Percentiles rank a stretch among this genome's conserved stretches.
These are phyloP conservation scores for Suricata suricatta DNA, from an alignment of 2,113 vertebrate genomes.

Conservation along the genomic window DNA sequence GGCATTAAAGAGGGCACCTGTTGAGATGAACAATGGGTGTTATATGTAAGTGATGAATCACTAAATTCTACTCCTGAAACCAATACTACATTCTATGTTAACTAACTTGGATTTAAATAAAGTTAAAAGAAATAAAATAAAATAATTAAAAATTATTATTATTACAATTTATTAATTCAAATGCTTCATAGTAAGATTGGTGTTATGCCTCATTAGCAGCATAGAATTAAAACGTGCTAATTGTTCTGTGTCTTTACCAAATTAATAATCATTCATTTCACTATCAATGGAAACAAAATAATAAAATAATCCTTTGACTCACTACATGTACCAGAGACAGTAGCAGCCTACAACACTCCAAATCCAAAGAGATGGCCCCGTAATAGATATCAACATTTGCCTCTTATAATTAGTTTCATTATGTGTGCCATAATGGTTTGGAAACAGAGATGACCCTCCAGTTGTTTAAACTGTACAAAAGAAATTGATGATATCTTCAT, in stretches of 20 bases:
- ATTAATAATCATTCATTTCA: not conserved
- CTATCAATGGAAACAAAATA: not conserved
- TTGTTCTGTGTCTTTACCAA: not conserved
- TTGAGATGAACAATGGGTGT: no score
- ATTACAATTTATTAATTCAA: not conserved
- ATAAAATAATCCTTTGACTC: not conserved
- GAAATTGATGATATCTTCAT: not conserved
- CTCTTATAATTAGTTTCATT: not conserved
- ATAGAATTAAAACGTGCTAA: not conserved
- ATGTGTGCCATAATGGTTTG: not conserved
- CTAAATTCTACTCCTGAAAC: no score
- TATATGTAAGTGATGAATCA: no score
- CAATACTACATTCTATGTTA: no score
- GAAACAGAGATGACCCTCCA: not conserved
- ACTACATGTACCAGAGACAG: not conserved
- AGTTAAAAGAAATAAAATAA: no score
- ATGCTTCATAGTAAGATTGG: not conserved
- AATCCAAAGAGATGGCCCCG: not conserved
- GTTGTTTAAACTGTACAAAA: not conserved
- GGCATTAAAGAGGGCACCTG: no score
- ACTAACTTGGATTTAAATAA: no score
- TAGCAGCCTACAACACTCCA: not conserved
- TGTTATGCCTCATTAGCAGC: not conserved
- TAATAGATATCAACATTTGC: not conserved
- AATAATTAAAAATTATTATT: no score